Evolutionary conservation across 2,797 vertebrate species (phyloP).

Genomic region (Anomalospiza imberbis): DNA sequence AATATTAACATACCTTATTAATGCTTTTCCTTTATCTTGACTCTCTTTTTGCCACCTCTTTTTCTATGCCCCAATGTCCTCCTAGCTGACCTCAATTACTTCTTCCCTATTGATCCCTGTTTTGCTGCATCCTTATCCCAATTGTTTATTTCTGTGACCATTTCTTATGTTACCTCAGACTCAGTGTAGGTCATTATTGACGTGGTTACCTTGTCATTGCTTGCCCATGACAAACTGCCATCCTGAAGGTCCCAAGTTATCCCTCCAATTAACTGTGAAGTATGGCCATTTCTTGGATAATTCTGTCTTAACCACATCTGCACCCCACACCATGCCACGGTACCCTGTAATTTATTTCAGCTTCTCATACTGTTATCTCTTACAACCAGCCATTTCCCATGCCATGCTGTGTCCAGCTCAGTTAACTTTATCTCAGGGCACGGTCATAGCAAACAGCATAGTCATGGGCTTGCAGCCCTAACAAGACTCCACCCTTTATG

Average conservation of each 20-base stretch:
- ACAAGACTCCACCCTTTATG: neutral
- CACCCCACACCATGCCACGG: neutral
- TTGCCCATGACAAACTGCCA: neutral
- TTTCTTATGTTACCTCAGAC: neutral
- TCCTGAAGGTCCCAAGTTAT: neutral
- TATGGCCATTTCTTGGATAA: neutral
- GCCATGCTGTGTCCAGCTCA: rapidly evolving
- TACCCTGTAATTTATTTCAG: neutral
- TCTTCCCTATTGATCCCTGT: neutral
- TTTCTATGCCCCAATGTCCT: neutral
- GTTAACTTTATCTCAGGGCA: neutral
- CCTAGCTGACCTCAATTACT: neutral
- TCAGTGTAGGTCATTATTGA: neutral
- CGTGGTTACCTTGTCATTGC: neutral
- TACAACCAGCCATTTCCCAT: neutral
- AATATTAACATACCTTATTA: neutral
- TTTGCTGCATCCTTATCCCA: neutral
- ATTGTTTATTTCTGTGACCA: neutral
- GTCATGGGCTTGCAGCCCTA: neutral
- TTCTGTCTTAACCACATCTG: neutral
- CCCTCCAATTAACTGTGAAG: neutral
- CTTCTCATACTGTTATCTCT: neutral
- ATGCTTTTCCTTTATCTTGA: neutral
- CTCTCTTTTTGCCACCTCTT: neutral
- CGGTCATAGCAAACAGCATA: neutral